Base-by-base conservation (phyloP, 2,888 invertebrate species). In the Formica aserva region DNA sequence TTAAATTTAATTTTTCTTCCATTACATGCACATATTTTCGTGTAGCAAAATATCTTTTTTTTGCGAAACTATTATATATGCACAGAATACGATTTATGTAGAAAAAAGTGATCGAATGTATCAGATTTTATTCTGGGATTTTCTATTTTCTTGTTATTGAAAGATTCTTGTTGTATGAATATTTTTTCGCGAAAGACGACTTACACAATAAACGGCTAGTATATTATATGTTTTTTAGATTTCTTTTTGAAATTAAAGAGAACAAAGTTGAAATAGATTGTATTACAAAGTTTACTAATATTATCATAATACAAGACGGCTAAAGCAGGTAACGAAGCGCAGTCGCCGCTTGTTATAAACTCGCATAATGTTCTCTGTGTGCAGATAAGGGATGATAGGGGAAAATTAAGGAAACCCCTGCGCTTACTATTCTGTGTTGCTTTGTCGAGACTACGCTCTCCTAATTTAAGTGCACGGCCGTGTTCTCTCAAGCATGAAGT, bases 391-490 rank as follows among this genome's bases (percentile, higher is more conserved):
- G 60, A 69, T 67, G 82, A 83, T 55, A 63, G 41, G 69, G 29
- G 63, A 52, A 82, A 83, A 62, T 82, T 71, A 71, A 83, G 55
- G 67, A 84, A 76, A 55, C 62, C 74, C 69, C 82, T 63, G 45
- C n/a, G 69, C 65, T 29, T 22, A 38, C 72, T 77, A 48, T 74
- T 60, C 66, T 63, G 77, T 67, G 65, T 35, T 35, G 74, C 74
- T 48, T 48, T 66, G 81, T 66, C 63, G 77, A 75, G 85, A 69
- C 72, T 76, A 76, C 57, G 82, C 32, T 77, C 41, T 74, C 22
- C 67, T 85, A 86, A 86, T 86, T 86, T 86, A 85, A 82, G 77
- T 63, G 72, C 82, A 41, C 35, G 57, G 11, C 62, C 67, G 35
- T 75, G 75, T 84, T 84, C 76, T 55, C 77, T 77, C 57, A 85